Percentiles rank a stretch among this genome's conserved stretches.
These are phyloP conservation scores for Acanthoscelides obtectus DNA, from an alignment of 2,888 invertebrate species.

Conservation along the genomic window DNA sequence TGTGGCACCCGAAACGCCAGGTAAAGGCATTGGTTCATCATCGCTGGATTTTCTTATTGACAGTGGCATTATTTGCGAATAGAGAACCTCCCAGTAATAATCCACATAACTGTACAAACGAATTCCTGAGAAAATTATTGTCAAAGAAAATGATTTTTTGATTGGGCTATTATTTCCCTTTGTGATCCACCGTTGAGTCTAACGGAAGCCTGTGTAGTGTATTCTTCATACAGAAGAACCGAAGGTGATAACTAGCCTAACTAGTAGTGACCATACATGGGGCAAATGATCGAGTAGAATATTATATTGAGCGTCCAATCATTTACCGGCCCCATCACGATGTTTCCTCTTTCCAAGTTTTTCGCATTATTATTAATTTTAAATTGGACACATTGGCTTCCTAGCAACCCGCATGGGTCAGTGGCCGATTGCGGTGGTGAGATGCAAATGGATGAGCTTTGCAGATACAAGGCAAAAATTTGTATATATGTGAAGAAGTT, in stretches of 20 bases:
- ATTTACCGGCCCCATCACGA: background rate
- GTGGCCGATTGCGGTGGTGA: background rate
- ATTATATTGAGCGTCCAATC: background rate
- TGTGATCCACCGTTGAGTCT: background rate
- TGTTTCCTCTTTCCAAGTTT: background rate
- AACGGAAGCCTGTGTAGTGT: background rate
- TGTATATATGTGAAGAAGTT: no score
- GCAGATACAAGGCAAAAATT: no score
- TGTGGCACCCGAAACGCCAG: no score
- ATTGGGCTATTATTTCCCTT: background rate
- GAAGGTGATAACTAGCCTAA: background rate
- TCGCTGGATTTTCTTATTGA: no score
- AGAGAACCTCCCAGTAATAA: no score
- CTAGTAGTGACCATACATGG: background rate
- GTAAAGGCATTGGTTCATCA: no score
- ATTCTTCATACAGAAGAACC: background rate
- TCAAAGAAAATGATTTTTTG: no score
- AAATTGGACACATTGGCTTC: background rate
- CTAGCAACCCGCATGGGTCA: background rate
- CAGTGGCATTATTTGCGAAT: no score
- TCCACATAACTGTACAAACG: no score
- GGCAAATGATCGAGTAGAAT: background rate
- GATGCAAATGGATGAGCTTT: background rate
- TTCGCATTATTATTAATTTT: background rate
- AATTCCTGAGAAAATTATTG: no score